phyloP scores from a whole-genome alignment of 2,797 vertebrate genomes.

The Steatocranus sp. region DNA sequence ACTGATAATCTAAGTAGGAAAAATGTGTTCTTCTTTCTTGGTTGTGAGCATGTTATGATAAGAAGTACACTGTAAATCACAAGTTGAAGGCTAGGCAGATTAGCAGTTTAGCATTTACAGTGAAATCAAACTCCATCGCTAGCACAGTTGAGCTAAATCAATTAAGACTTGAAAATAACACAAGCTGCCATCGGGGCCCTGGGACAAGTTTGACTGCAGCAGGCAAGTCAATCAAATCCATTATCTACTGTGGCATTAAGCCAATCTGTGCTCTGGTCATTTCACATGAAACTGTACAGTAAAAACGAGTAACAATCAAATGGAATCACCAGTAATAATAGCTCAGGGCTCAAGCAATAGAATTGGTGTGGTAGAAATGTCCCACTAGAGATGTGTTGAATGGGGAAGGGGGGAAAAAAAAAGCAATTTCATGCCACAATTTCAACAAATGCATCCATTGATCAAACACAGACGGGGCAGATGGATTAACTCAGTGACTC shows the following conservation, averaged over 20 bases:
- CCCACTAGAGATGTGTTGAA: conserved; percentile 15
- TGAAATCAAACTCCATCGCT: not conserved
- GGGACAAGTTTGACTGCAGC: not conserved
- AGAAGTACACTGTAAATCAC: not conserved
- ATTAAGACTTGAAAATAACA: not conserved
- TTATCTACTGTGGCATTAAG: not conserved
- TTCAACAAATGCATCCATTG: conserved; percentile 56
- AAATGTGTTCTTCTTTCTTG: not conserved
- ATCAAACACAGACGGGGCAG: conserved; percentile 45
- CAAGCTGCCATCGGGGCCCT: not conserved
- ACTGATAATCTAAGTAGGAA: not conserved
- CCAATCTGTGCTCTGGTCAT: not conserved
- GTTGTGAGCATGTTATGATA: not conserved
- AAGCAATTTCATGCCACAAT: conserved; percentile 56
- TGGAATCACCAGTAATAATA: conserved; percentile 2
- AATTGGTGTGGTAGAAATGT: conserved; percentile 6
- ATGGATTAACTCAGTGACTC: conserved; percentile 46
- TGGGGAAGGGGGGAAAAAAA: not conserved
- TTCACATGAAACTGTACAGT: conserved; percentile 6
- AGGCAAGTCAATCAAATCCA: conserved; percentile 14
- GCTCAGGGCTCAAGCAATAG: conserved; percentile 13
- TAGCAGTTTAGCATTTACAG: not conserved
- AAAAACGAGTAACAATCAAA: conserved; percentile 35
- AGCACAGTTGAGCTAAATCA: not conserved
- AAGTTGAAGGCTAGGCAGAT: not conserved